Evolutionary conservation across 2,797 vertebrate genomes (phyloP).

Genomic region (Chloroceryle inda): DNA sequence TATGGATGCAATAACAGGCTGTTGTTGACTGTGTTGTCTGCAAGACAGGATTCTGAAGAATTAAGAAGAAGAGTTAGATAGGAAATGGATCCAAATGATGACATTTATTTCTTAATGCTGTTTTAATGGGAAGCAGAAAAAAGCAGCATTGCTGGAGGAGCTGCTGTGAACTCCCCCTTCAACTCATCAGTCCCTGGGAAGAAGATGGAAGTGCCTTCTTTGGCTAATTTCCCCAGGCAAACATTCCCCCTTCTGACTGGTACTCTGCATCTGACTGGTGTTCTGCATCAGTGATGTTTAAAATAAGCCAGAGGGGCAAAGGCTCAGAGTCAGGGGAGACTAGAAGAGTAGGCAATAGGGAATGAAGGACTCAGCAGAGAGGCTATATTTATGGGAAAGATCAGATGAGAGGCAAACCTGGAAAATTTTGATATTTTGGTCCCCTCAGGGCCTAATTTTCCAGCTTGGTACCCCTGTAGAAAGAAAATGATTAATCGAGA

Average conservation of each 20-base stretch:
- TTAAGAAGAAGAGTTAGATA: not conserved
- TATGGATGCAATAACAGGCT: not conserved
- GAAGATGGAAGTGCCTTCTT: not conserved
- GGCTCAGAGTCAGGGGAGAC: not conserved
- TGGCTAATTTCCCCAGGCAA: not conserved
- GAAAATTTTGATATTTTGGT: not conserved
- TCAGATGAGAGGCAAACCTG: not conserved
- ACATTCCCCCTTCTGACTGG: not conserved
- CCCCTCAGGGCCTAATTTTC: not conserved
- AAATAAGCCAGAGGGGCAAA: conserved; percentile 1
- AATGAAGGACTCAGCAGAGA: not conserved
- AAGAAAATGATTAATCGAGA: not conserved
- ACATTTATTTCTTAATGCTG: not conserved
- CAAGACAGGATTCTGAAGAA: not conserved
- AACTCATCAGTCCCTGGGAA: not conserved
- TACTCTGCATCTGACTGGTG: not conserved
- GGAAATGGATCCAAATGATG: not conserved
- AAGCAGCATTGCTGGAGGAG: not conserved
- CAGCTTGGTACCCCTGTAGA: not conserved
- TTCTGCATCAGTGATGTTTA: conserved; percentile 22
- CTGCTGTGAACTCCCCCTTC: not conserved
- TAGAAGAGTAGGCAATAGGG: not conserved
- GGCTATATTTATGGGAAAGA: not conserved
- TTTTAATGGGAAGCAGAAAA: not conserved
- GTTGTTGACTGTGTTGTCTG: not conserved